Base-by-base conservation (phyloP, 2,888 invertebrate genomes). In the Hydriomena furcata region DNA sequence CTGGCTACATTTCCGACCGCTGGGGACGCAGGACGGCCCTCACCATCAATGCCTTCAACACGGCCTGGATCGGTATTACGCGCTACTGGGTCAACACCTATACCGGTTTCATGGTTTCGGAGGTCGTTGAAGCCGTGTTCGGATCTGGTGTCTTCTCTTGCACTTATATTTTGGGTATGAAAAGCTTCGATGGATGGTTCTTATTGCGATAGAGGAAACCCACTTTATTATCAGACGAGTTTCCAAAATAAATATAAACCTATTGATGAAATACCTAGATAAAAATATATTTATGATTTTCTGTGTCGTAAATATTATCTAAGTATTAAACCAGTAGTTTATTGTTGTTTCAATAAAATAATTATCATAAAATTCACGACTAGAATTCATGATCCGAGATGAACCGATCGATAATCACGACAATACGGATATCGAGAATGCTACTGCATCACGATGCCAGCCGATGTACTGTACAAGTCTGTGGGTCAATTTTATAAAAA, bases 1-100 rank as follows among this genome's bases (percentile, higher is more conserved):
- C 94, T 0, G 95, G 95, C 30, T 91, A 91, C 61, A 72, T 95
- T 25, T 95, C 95, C 0, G 95, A 95, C 82, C 92, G 91, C 89
- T 95, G 91, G 82, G 94, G 94, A 1, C 87, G 94, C 27, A 91
- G 92, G 55, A 81, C 91, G 1, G 87, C 93, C 1, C 84, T 94
- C 52, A 82, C 92, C 20, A 67, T 91, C 61, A 92, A 92, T 53
- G 91, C 93, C 54, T 78, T 92, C 58, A 77, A 93, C 57, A 93
- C 93, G 7, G 93, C 92, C 21, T 76, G 94, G 64, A 82, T 94
- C 40, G 96, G 96, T 7, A 64, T 94, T 12, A 68, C 92, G 7
- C 91, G 94, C 2, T 83, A 81, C 67, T 82, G 76, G 63, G 91
- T 94, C 8, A 83, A 88, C 11, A 92, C 91, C 40, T 95, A 95